Percentiles rank a stretch among this genome's conserved stretches.
These are phyloP conservation scores for Meteorus cinctellus DNA, from an alignment of 2,888 invertebrate genomes.

Conservation along the genomic window DNA sequence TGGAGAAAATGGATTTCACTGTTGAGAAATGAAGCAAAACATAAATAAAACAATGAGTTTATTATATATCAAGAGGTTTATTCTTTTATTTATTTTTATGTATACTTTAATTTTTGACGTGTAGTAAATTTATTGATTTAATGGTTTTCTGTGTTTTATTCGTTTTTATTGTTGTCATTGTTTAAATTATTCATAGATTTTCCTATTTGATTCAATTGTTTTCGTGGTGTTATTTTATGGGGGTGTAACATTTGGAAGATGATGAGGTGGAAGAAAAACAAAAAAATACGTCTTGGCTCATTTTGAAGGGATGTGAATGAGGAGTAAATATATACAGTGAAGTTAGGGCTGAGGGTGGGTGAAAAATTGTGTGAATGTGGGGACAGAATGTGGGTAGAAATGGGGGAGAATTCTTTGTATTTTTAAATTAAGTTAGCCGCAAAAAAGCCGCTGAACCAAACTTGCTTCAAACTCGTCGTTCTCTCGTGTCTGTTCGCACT, in stretches of 20 bases:
- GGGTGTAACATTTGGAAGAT: not conserved
- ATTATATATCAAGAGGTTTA: not conserved
- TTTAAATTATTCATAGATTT: not conserved
- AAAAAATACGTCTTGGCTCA: conserved; percentile 42
- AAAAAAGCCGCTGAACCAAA: conserved; percentile 42
- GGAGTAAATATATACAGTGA: not conserved
- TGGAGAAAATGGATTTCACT: conserved; percentile 6
- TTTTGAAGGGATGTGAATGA: conserved; percentile 38
- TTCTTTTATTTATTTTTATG: not conserved
- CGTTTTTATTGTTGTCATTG: not conserved
- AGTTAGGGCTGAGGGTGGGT: not conserved
- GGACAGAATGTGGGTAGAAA: not conserved
- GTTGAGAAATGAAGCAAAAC: not conserved
- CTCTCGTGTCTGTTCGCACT: conserved; percentile 37
- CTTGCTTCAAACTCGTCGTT: conserved; percentile 43
- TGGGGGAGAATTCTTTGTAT: conserved; percentile 61
- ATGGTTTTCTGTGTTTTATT: not conserved
- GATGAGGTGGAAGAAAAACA: conserved; percentile 1
- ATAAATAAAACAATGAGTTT: not conserved
- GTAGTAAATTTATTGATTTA: not conserved
- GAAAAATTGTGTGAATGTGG: not conserved
- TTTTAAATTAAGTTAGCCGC: conserved; percentile 62
- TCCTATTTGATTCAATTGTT: not conserved
- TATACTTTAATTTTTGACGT: not conserved
- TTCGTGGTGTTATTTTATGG: not conserved